A percentile compares a stretch with the other conserved stretches of the same genome.
phyloP scores from a whole-genome alignment of 1,140 invertebrate species.

The Pseudobourletiella spinata region DNA sequence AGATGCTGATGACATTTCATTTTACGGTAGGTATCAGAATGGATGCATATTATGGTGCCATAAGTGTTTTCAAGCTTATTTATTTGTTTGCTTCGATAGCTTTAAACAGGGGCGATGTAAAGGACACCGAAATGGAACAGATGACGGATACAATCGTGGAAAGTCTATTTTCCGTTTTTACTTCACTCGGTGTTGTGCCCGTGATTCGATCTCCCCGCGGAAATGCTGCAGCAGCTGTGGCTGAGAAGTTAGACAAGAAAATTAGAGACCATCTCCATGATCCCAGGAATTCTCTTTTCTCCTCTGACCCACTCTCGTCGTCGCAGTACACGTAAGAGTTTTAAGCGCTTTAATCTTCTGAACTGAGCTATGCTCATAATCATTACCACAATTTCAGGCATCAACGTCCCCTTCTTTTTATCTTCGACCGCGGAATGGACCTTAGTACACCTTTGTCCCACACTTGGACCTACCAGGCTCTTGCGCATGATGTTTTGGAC shows the following conservation, averaged over 20 bases:
- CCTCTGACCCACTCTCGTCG: slow-evolving; percentile 55
- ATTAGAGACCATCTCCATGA: slow-evolving; percentile 93
- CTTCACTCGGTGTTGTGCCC: slow-evolving; percentile 85
- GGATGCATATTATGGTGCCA: not conserved
- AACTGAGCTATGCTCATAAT: not conserved
- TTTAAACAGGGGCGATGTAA: slow-evolving; percentile 88
- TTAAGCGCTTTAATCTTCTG: not conserved
- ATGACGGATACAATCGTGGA: slow-evolving; percentile 94
- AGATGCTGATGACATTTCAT: slow-evolving; percentile 80
- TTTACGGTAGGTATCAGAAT: slow-evolving; percentile 60
- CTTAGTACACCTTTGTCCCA: slow-evolving; percentile 96
- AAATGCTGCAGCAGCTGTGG: slow-evolving; percentile 97
- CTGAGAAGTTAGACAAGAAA: slow-evolving; percentile 94
- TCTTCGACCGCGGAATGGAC: slow-evolving; percentile 92
- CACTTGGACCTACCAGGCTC: slow-evolving; percentile 98
- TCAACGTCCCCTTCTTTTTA: slow-evolving; percentile 81
- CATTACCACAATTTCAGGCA: slow-evolving; percentile 57
- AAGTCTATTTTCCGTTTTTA: slow-evolving; percentile 86
- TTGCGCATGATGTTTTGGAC: slow-evolving; percentile 90
- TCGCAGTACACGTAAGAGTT: slow-evolving; percentile 35
- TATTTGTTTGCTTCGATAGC: slow-evolving; percentile 49
- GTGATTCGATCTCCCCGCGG: slow-evolving; percentile 90
- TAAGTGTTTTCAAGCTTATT: too few relatives aligned
- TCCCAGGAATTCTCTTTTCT: slow-evolving; percentile 90
- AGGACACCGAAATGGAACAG: slow-evolving; percentile 89